phyloP scores from a whole-genome alignment of 2,113 vertebrate species.

The Garra rufa region DNA sequence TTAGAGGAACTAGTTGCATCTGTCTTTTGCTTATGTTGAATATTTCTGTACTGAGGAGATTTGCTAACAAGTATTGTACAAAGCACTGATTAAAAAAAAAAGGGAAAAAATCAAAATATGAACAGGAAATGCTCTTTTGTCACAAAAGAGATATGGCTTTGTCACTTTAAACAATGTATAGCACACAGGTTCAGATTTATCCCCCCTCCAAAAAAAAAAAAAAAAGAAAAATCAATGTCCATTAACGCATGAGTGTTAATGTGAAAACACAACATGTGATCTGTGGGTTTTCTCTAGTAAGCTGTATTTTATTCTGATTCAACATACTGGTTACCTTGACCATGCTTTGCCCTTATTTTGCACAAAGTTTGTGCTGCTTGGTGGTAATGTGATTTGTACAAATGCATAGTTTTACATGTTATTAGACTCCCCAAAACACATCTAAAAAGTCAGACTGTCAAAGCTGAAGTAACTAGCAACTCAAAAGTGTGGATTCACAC shows the following conservation, averaged over 20 bases:
- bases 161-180: conserved; percentile 65
- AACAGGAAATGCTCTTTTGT: conserved; percentile 70
- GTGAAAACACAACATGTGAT: background rate
- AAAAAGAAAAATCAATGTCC: background rate
- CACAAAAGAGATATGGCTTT: conserved; percentile 76
- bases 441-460: conserved; percentile 1
- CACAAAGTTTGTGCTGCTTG: conserved; percentile 47
- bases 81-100: conserved; percentile 70
- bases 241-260: conserved; percentile 23
- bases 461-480: background rate
- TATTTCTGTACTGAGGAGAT: conserved; percentile 69
- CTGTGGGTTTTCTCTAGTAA: conserved; percentile 11
- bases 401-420: conserved; percentile 59
- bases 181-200: conserved; percentile 63
- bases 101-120: conserved; percentile 56
- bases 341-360: conserved; percentile 45
- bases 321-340: conserved; percentile 26
- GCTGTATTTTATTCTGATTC: conserved; percentile 31
- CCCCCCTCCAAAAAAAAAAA: background rate
- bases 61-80: conserved; percentile 77
- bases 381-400: conserved; percentile 52
- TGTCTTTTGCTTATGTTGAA: conserved; percentile 67
- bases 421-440: conserved; percentile 24
- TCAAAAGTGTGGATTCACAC: conserved; percentile 12
- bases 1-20: conserved; percentile 69